These are phyloP conservation scores for Catharus fuscescens DNA, from an alignment of 2,113 vertebrate species.

Conservation along the genomic window DNA sequence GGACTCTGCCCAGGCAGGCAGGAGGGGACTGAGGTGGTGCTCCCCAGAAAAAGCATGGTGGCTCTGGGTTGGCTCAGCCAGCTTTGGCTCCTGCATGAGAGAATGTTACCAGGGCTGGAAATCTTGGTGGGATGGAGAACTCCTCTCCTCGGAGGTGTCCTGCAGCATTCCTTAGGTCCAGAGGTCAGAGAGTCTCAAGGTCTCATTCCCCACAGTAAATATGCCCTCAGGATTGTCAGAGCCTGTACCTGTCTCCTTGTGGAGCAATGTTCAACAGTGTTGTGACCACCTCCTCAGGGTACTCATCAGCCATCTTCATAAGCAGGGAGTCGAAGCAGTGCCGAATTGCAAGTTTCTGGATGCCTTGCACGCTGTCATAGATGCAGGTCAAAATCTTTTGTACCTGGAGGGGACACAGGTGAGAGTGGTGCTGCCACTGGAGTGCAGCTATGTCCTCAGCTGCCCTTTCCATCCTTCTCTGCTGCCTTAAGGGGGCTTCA, in stretches of 20 bases:
- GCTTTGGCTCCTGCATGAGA: not conserved
- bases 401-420: not conserved
- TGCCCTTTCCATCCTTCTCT: not conserved
- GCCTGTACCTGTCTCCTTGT: not conserved
- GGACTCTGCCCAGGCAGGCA: not conserved
- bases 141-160: accelerated
- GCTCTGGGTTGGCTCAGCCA: not conserved
- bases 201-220: not conserved
- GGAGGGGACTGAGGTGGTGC: not conserved
- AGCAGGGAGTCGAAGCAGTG: accelerated
- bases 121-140: not conserved
- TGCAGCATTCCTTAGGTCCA: not conserved
- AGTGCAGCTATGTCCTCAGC: not conserved
- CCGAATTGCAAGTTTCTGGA: accelerated
- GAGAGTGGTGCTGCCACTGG: not conserved
- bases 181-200: not conserved
- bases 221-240: too few relatives aligned
- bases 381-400: not conserved
- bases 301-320: accelerated
- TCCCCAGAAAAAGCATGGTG: not conserved
- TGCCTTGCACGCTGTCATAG: not conserved
- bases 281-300: not conserved
- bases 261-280: not conserved
- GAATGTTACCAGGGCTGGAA: not conserved
- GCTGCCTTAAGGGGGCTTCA: not conserved